Base-by-base conservation (phyloP, 2,797 vertebrate species). In the Novumbra hubbsi region DNA sequence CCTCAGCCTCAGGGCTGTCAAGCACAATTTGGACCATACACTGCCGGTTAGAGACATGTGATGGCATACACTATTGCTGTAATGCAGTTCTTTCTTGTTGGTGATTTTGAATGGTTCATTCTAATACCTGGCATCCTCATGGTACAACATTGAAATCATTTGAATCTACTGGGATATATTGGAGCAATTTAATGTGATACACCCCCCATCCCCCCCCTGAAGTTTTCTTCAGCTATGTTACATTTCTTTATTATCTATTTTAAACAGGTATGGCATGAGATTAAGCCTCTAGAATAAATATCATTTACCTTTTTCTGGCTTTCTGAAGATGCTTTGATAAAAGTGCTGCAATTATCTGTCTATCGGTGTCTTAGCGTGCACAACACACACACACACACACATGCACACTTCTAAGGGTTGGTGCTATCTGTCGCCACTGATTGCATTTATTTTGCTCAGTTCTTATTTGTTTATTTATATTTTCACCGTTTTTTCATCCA, bases 321-420 rank as follows among this genome's bases (percentile, higher is more conserved):
- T 76, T 84, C 88, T 90, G 86, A 88, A 88, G 80, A 85, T 81
- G 41, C 72, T 75, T 73, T 89, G 78, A 84, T 80, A 80, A 84
- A 77, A 82, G 27, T 2, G 48, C 49, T 12, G 50, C 73, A 76
- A 77, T 70, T 69, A 71, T 78, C 75, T 73, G 73, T 32, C 77
- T 70, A 2, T 21, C 19, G 73, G 19, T 1, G 41, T 1, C 41
- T 45, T n/a, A n/a, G 41, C 11, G 9, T 11, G n/a, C n/a, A 12
- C 52, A n/a, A 2, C 19, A n/a, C 52, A 8, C 7, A 55, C 52
- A 21, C 52, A 21, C 52, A 57, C n/a, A 11, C 52, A 57, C 52
- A 57, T 19, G 7, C 52, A 55, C 50, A 8, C 52, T 24, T 57
- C 52, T 57, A 11, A 57, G 21, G 52, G 52, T 57, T 57, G n/a